Evolutionary conservation across 2,113 vertebrate species (phyloP).

Genomic region (Oreamnos americanus): DNA sequence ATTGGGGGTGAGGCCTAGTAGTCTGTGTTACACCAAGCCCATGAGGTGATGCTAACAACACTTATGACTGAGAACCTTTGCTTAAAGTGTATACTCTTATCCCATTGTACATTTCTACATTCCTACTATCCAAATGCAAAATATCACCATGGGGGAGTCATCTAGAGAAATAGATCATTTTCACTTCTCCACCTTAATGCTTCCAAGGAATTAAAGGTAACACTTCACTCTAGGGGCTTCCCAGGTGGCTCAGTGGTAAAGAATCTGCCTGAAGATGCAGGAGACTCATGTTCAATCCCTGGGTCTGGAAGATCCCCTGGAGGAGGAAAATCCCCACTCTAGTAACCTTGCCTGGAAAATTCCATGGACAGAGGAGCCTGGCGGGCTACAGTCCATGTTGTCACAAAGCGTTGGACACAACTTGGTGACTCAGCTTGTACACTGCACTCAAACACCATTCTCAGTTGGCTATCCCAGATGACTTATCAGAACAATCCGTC

Average conservation of each 20-base stretch:
- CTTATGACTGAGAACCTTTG: background rate
- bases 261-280: background rate
- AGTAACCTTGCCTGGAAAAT: background rate
- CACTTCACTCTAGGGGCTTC: background rate
- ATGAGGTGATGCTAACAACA: background rate
- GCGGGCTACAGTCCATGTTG: background rate
- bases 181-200: background rate
- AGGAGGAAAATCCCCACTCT: background rate
- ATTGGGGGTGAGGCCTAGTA: background rate
- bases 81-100: background rate
- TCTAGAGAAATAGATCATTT: background rate
- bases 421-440: background rate
- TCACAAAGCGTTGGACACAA: background rate
- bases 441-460: background rate
- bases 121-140: background rate
- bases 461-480: background rate
- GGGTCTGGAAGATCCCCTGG: background rate
- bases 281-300: rapidly evolving
- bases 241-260: background rate
- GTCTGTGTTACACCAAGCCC: background rate
- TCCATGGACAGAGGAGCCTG: background rate
- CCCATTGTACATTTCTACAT: background rate
- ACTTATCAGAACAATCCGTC: background rate
- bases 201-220: background rate
- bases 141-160: background rate